phyloP scores from a whole-genome alignment of 2,113 vertebrate species.

The Callipepla californica region DNA sequence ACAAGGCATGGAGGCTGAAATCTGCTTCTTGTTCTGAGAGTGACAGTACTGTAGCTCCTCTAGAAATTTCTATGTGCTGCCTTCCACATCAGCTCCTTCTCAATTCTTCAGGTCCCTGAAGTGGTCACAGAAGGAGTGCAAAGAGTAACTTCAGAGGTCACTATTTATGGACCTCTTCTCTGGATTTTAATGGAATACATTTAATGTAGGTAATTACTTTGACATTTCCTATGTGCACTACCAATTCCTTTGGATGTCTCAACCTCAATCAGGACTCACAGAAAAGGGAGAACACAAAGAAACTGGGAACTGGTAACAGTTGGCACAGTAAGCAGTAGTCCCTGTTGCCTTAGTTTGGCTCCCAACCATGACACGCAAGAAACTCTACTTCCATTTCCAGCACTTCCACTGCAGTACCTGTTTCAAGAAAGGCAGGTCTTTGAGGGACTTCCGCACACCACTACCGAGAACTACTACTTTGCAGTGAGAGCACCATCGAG shows the following conservation, averaged over 20 bases:
- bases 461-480: constrained; percentile 93
- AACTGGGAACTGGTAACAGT: neutral
- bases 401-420: constrained; percentile 69
- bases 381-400: neutral
- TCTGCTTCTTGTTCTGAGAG: neutral
- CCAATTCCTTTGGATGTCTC: no score
- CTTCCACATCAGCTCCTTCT: neutral
- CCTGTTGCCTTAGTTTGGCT: neutral
- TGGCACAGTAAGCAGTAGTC: no score
- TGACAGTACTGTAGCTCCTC: neutral
- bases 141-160: neutral
- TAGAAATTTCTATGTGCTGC: neutral
- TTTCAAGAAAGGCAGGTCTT: constrained; percentile 78
- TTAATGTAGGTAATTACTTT: neutral
- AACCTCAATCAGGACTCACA: neutral
- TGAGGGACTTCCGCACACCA: constrained; percentile 85
- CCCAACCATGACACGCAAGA: neutral
- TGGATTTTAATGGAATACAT: neutral
- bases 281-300: neutral
- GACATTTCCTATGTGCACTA: neutral
- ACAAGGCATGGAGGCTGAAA: neutral
- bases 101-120: neutral
- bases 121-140: neutral
- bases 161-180: neutral
- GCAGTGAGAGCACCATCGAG: constrained; percentile 91